These are phyloP conservation scores for Zelleria hepariella DNA, from an alignment of 2,888 invertebrate species.

Conservation along the genomic window DNA sequence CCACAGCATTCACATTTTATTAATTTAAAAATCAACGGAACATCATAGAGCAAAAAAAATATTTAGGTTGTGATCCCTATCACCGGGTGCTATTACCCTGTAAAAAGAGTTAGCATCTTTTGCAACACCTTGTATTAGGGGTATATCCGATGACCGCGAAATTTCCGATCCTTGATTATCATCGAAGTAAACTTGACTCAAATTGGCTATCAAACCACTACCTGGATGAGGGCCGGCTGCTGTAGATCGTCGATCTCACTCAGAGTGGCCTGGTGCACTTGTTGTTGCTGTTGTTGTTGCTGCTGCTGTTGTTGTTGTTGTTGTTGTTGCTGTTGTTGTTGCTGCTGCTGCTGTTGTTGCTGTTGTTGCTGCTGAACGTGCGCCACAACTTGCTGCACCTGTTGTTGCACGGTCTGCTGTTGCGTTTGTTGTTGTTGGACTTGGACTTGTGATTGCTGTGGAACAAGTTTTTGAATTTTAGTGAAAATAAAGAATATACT, in stretches of 20 bases:
- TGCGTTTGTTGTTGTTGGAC: slow-evolving; percentile 32
- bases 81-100: too few relatives aligned
- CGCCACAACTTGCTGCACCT: slow-evolving; percentile 34
- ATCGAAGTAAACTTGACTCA: too few relatives aligned
- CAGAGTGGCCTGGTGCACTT: slow-evolving; percentile 38
- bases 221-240: slow-evolving; percentile 25
- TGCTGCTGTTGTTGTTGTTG: slow-evolving; percentile 25
- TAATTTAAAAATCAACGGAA: too few relatives aligned
- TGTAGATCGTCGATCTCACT: slow-evolving; percentile 57
- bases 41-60: too few relatives aligned
- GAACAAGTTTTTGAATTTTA: slow-evolving; percentile 13
- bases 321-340: not conserved
- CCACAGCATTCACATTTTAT: too few relatives aligned
- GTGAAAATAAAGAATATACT: too few relatives aligned
- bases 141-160: too few relatives aligned
- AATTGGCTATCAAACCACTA: not conserved
- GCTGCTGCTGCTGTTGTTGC: slow-evolving; percentile 21
- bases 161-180: too few relatives aligned
- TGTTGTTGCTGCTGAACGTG: slow-evolving; percentile 35
- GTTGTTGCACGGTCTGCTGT: slow-evolving; percentile 39
- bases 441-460: not conserved
- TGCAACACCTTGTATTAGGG: too few relatives aligned
- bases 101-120: too few relatives aligned
- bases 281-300: slow-evolving; percentile 10
- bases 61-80: too few relatives aligned